A percentile compares a stretch with the other conserved stretches of the same genome.
Evolutionary conservation across 2,797 vertebrate species (phyloP).

Genomic region (Gallinago nigripennis): DNA sequence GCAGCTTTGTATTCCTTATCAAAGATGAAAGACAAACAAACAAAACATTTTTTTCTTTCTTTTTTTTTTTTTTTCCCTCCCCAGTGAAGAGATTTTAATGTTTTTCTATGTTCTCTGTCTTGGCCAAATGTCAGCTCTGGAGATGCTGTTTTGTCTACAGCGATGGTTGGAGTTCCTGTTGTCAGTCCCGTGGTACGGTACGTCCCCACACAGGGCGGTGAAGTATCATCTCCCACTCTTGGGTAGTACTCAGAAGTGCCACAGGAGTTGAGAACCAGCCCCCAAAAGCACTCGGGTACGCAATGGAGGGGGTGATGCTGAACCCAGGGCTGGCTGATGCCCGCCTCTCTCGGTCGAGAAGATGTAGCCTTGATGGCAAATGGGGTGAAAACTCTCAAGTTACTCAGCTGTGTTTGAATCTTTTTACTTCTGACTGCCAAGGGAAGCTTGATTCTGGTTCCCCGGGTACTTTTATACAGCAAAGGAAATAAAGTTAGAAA

Average conservation of each 20-base stretch:
- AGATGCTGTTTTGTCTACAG: background rate
- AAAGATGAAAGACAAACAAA: background rate
- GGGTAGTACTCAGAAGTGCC: background rate
- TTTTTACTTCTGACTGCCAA: background rate
- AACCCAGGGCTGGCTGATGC: background rate
- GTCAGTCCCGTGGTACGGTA: fast-evolving
- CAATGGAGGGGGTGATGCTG: background rate
- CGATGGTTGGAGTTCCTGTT: fast-evolving
- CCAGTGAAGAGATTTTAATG: background rate
- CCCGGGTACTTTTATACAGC: background rate
- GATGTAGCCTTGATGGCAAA: background rate
- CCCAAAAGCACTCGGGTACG: background rate
- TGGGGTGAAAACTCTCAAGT: background rate
- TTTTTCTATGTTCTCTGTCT: background rate
- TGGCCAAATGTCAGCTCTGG: background rate
- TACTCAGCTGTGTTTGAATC: background rate
- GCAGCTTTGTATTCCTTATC: background rate
- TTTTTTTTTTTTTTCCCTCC: fast-evolving
- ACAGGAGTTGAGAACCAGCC: background rate
- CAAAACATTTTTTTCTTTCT: background rate
- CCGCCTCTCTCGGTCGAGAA: background rate
- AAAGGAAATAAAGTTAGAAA: background rate
- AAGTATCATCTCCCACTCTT: background rate
- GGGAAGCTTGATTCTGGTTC: background rate
- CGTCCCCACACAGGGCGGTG: background rate